Conservation (phyloP, 2,797 vertebrate species). For the Chelmon rostratus region DNA sequence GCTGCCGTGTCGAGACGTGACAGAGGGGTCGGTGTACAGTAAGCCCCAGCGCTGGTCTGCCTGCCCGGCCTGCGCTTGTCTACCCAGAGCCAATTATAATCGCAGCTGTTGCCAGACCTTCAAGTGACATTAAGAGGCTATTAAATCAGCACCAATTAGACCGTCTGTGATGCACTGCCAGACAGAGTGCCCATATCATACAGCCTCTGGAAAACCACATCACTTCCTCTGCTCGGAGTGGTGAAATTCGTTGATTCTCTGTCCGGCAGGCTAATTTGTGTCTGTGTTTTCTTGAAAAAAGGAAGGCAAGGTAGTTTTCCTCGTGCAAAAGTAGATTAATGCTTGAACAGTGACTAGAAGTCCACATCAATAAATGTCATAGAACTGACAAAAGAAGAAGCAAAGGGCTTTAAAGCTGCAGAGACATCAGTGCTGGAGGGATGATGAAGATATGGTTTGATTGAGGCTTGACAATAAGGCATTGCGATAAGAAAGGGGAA, state of each 20-base stretch:
- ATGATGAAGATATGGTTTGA: not conserved
- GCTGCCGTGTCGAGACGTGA: slow-evolving; percentile 23
- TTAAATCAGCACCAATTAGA: slow-evolving; percentile 67
- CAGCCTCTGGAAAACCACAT: not conserved
- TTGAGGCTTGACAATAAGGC: not conserved
- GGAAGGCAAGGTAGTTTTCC: too few relatives aligned
- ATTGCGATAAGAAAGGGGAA: not conserved
- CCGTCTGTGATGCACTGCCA: slow-evolving; percentile 45
- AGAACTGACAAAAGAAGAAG: not conserved
- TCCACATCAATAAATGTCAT: too few relatives aligned
- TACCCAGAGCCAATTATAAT: slow-evolving; percentile 62
- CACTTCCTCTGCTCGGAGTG: not conserved
- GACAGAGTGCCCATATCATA: slow-evolving; percentile 11
- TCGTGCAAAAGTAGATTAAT: not conserved
- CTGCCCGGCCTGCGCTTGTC: slow-evolving; percentile 11
- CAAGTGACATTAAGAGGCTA: slow-evolving; percentile 61
- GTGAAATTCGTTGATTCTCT: not conserved
- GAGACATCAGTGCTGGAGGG: not conserved
- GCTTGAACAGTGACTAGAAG: too few relatives aligned
- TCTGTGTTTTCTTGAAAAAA: not conserved
- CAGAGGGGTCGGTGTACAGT: slow-evolving; percentile 20
- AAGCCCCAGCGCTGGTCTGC: slow-evolving; percentile 10
- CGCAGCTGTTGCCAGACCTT: slow-evolving; percentile 69
- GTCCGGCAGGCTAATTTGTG: not conserved
- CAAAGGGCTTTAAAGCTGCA: not conserved